Conservation (phyloP, 2,113 vertebrate genomes). For the Grammomys dolichurus region DNA sequence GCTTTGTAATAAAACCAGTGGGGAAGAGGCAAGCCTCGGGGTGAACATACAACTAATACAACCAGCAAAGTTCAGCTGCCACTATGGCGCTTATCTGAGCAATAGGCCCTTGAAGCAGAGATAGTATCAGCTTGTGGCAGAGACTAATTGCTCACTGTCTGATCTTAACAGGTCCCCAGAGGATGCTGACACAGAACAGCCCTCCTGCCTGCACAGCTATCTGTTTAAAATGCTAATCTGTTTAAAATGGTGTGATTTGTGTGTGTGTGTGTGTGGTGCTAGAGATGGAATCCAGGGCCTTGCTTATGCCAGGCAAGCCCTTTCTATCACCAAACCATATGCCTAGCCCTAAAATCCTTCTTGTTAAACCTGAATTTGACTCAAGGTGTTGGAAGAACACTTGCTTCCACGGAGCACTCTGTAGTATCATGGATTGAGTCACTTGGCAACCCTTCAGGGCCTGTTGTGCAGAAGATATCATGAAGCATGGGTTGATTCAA, state of each 20-base stretch:
- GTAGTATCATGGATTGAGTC: neutral
- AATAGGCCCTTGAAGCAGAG: neutral
- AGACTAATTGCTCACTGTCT: neutral
- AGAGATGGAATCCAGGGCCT: neutral
- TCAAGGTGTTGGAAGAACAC: neutral
- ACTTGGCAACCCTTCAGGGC: fast-evolving
- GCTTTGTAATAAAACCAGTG: neutral
- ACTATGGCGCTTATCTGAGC: neutral
- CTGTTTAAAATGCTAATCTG: constrained; percentile 9
- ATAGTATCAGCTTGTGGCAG: neutral
- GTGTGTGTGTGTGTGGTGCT: neutral
- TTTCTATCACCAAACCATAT: neutral
- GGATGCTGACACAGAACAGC: neutral
- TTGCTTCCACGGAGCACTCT: neutral
- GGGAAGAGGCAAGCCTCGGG: neutral
- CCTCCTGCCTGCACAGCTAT: neutral
- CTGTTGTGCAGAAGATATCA: neutral
- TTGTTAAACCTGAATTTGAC: neutral
- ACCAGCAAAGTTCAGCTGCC: neutral
- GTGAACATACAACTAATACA: neutral
- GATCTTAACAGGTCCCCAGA: neutral
- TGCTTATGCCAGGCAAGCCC: neutral
- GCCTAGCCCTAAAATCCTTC: neutral
- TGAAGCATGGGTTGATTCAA: neutral
- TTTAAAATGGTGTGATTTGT: neutral